Conservation (phyloP, 2,888 invertebrate genomes). For the Hirtodrosophila trivittata region DNA sequence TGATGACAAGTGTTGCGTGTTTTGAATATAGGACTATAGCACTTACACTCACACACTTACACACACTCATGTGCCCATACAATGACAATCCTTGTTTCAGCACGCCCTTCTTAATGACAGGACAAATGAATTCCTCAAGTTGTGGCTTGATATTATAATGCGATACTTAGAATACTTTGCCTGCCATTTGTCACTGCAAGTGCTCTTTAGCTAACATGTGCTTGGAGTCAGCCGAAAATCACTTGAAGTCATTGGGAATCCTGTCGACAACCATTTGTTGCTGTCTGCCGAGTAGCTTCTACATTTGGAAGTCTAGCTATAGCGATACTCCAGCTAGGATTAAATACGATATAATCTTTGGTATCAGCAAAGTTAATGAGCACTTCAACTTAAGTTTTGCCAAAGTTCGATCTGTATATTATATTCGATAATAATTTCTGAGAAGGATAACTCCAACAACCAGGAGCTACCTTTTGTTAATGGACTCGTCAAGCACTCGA, state of each 20-base stretch:
- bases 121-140: constrained; percentile 40
- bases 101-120: constrained; percentile 59
- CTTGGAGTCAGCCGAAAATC: neutral
- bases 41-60: constrained; percentile 32
- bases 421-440: too few relatives aligned
- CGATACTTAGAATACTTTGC: constrained; percentile 33
- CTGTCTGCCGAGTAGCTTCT: too few relatives aligned
- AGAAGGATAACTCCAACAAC: too few relatives aligned
- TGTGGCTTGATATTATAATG: constrained; percentile 55
- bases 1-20: constrained; percentile 79
- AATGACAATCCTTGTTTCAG: constrained; percentile 21
- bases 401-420: too few relatives aligned
- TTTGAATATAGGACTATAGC: constrained; percentile 68
- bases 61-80: constrained; percentile 9
- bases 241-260: neutral
- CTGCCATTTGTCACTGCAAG: constrained; percentile 39
- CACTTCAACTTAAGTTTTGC: too few relatives aligned
- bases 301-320: too few relatives aligned
- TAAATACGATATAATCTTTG: too few relatives aligned
- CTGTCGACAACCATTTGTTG: neutral
- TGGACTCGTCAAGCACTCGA: neutral
- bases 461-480: neutral
- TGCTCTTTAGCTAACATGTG: constrained; percentile 16
- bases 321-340: too few relatives aligned
- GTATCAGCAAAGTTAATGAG: too few relatives aligned